Percentiles rank a stretch among this genome's conserved stretches.
These are phyloP conservation scores for Caenorhabditis imperialis DNA, from an alignment of 2,888 invertebrate species.

Conservation along the genomic window DNA sequence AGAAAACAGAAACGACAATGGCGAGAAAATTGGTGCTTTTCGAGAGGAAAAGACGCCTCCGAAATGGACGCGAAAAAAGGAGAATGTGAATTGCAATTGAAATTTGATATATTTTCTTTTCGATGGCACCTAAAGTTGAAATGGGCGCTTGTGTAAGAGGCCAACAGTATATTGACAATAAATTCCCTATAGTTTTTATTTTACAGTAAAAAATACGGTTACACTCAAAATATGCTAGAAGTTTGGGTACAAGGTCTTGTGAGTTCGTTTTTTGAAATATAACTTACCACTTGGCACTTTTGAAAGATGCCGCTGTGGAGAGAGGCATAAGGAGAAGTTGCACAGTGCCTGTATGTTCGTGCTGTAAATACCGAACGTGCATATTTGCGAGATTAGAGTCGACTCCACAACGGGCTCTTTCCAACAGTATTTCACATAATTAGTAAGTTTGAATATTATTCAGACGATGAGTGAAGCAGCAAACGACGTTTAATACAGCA, in stretches of 20 bases:
- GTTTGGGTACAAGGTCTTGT: neutral
- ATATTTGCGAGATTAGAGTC: constrained; percentile 42
- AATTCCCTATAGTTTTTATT: too few species aligned
- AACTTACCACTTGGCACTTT: constrained; percentile 73
- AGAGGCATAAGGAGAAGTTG: constrained; percentile 77
- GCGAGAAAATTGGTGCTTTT: constrained; percentile 22
- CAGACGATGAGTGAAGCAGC: too few species aligned
- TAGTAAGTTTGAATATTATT: too few species aligned
- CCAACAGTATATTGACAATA: too few species aligned
- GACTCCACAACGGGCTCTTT: neutral
- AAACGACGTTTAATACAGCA: too few species aligned
- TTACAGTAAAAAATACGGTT: too few species aligned
- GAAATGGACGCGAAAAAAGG: neutral
- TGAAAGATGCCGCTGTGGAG: constrained; percentile 73
- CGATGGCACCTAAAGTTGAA: constrained; percentile 10
- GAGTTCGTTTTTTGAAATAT: neutral
- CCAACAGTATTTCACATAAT: constrained; percentile 30
- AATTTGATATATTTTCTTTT: constrained; percentile 33
- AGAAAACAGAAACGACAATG: constrained; percentile 20
- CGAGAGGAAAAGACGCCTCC: neutral
- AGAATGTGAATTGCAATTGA: too few species aligned
- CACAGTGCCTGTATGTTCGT: constrained; percentile 77
- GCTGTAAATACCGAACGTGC: constrained; percentile 78
- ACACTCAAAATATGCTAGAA: too few species aligned
- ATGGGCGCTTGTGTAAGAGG: too few species aligned